Conservation (phyloP, 92 coral and sea anemone species). For the Bergia puertoricense region DNA sequence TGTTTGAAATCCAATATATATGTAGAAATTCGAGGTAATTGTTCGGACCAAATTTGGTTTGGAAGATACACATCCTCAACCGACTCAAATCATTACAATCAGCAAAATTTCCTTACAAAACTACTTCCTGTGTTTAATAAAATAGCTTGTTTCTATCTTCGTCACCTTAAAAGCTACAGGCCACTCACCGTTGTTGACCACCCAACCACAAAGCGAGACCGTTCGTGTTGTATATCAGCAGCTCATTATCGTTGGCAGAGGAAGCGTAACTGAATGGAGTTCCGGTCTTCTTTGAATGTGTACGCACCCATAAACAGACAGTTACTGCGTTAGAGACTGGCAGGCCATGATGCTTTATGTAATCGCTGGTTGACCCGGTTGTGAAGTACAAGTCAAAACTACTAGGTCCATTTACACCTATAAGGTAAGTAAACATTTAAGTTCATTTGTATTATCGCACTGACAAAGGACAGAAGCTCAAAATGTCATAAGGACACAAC, state of each 20-base stretch:
- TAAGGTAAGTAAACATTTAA: no score
- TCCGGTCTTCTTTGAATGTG: slow-evolving; percentile 28
- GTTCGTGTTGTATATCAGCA: slow-evolving; percentile 10
- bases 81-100: no score
- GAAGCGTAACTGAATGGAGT: slow-evolving; percentile 39
- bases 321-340: slow-evolving; percentile 28
- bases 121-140: neutral
- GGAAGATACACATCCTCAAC: no score
- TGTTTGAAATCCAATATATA: no score
- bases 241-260: slow-evolving; percentile 11
- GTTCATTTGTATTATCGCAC: no score
- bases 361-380: slow-evolving; percentile 29
- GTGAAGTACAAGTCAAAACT: slow-evolving; percentile 43
- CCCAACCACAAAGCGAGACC: neutral
- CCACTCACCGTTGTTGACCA: slow-evolving; percentile 19
- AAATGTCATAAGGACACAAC: no score
- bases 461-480: no score
- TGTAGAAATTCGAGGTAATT: no score
- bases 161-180: neutral
- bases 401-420: neutral
- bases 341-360: slow-evolving; percentile 31
- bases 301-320: slow-evolving; percentile 44
- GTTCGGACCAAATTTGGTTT: no score
- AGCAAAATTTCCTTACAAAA: neutral
- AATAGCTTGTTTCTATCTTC: neutral